These are phyloP conservation scores for Pimephales promelas DNA, from an alignment of 2,113 vertebrate species.

Conservation along the genomic window DNA sequence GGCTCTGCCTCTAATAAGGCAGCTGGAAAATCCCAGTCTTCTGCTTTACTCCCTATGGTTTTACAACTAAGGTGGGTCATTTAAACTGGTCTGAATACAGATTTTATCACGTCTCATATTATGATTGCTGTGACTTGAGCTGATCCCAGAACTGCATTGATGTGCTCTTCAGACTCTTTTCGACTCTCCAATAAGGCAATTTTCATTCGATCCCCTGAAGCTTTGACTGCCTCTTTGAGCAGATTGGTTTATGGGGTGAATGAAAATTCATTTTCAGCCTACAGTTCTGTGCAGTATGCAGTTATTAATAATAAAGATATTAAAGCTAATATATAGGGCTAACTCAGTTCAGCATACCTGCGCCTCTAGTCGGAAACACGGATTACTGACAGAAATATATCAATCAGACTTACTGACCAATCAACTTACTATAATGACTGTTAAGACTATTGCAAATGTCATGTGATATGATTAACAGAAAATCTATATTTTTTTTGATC, in stretches of 20 bases:
- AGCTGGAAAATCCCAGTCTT: background rate
- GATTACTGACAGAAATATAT: constrained; percentile 14
- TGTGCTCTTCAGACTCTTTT: constrained; percentile 23
- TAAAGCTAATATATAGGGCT: constrained; percentile 21
- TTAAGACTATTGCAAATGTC: constrained; percentile 4
- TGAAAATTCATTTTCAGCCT: constrained; percentile 31
- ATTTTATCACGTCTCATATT: background rate
- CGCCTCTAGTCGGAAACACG: background rate
- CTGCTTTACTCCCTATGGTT: no score
- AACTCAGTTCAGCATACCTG: background rate
- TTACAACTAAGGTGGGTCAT: background rate
- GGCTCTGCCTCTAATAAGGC: background rate
- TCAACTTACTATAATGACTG: background rate
- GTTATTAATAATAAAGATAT: constrained; percentile 39
- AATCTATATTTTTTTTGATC: background rate
- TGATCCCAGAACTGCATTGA: constrained; percentile 22
- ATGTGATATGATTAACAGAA: background rate
- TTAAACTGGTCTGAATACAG: background rate
- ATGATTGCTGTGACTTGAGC: background rate
- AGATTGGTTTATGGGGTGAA: constrained; percentile 14
- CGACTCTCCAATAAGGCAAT: background rate
- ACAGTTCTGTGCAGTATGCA: constrained; percentile 8
- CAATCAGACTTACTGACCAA: constrained; percentile 15
- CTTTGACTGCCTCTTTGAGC: constrained; percentile 30
- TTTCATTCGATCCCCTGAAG: constrained; percentile 24